Base-by-base conservation (phyloP, 2,888 invertebrate genomes). In the Cephus pulcher region DNA sequence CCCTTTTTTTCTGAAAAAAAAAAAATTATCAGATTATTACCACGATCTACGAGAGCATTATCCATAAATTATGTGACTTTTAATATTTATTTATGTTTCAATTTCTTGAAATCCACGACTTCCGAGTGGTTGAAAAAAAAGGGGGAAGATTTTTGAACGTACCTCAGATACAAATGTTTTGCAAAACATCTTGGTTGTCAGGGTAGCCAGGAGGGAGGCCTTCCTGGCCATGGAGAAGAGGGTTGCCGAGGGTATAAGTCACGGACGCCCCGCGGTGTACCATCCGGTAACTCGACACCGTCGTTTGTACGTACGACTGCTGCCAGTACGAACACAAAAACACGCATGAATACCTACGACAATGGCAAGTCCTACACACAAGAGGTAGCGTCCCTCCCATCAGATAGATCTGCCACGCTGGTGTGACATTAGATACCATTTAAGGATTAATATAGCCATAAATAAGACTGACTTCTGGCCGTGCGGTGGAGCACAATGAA, bases 231-330 rank as follows among this genome's bases (percentile, higher is more conserved):
- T 12, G 34, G 74, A 34, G 37, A 34, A 37, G 74, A 34, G 30
- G 34, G 35, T 74, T n/a, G 74, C 34, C 35, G 4, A 74, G 87
- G 88, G 88, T 90, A 90, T 89, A 90, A 91, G 90, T 90, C 89
- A 89, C 86, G 86, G 91, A 88, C 91, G 88, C 90, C 91, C 91
- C 89, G 91, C 85, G 89, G 91, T 86, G 91, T 89, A 88, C 91
- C 91, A 91, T 91, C 91, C 91, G 91, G 91, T 91, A 91, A 91
- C 91, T 91, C 91, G 91, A 91, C 90, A 91, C 91, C 90, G 88
- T 91, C 89, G 90, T 90, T 90, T 90, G 90, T 90, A 90, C 87
- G 88, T 86, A 86, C 84, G 83, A 84, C 83, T 82, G 83, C 82
- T 80, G 80, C 80, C 79, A 82, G 82, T 68, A 80, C 9, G 34